Evolutionary conservation across 2,888 invertebrate species (phyloP).

Genomic region (Folsomia manolachei): DNA sequence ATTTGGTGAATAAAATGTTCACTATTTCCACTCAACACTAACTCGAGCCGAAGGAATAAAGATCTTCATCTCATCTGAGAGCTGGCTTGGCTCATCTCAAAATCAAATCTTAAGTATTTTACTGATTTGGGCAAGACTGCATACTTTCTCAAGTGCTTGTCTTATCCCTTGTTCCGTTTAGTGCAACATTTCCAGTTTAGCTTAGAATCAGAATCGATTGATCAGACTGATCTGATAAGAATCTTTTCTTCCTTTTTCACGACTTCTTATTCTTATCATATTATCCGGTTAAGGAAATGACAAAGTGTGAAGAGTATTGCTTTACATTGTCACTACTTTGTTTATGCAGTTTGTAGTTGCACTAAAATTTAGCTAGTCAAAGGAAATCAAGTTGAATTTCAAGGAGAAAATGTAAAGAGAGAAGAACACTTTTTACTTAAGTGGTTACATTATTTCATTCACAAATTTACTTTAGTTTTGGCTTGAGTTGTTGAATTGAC

Average conservation of each 20-base stretch:
- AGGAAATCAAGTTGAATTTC: too few relatives aligned
- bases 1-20: not conserved
- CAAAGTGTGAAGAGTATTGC: not conserved
- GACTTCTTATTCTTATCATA: not conserved
- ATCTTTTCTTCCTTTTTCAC: not conserved
- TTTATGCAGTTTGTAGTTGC: too few relatives aligned
- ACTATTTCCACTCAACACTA: not conserved
- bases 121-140: slow-evolving; percentile 2
- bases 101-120: slow-evolving; percentile 3
- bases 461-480: not conserved
- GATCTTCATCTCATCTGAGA: not conserved
- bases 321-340: not conserved
- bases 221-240: not conserved
- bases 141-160: not conserved
- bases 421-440: not conserved
- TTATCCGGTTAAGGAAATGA: not conserved
- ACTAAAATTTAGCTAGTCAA: not conserved
- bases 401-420: not conserved
- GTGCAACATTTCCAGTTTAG: not conserved
- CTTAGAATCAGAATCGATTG: not conserved
- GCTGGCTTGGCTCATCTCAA: not conserved
- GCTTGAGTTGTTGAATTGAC: not conserved
- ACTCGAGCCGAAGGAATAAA: not conserved
- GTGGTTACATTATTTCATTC: not conserved
- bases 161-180: too few relatives aligned